Conservation (phyloP, 2,113 vertebrate species). For the Eudyptes chrysolophus region DNA sequence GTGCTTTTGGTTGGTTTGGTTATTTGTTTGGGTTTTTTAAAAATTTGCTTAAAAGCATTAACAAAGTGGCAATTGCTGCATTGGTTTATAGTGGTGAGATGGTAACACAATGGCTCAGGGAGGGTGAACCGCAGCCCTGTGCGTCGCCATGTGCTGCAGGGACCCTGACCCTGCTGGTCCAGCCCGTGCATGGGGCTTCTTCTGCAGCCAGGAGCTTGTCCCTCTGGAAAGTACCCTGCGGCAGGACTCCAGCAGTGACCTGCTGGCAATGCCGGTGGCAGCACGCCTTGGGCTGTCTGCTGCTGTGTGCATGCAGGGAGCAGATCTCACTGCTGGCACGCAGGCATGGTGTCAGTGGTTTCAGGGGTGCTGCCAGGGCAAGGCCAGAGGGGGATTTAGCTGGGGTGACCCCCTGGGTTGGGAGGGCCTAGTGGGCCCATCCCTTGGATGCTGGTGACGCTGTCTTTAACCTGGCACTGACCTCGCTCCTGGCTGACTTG, state of each 20-base stretch:
- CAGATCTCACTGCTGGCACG: background rate
- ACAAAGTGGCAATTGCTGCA: background rate
- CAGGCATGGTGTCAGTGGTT: background rate
- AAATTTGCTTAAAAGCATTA: background rate
- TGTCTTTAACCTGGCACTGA: background rate
- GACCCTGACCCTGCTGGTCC: too few relatives aligned
- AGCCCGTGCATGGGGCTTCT: accelerated
- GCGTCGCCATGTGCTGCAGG: accelerated
- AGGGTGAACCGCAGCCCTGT: background rate
- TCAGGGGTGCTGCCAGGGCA: background rate
- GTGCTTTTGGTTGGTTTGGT: background rate
- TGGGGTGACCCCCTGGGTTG: background rate
- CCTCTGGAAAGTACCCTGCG: accelerated
- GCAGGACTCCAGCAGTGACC: background rate
- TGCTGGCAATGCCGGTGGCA: background rate
- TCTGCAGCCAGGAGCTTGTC: background rate
- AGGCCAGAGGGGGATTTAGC: background rate
- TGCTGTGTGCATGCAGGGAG: accelerated
- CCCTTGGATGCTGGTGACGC: background rate
- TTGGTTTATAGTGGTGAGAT: background rate
- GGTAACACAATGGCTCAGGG: background rate
- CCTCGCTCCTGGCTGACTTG: background rate
- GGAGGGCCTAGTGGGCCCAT: background rate
- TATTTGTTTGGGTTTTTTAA: background rate
- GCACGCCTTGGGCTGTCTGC: accelerated